Percentiles rank a stretch among this genome's conserved stretches.
Conservation (phyloP, 2,113 vertebrate genomes). For the Carlito syrichta region DNA sequence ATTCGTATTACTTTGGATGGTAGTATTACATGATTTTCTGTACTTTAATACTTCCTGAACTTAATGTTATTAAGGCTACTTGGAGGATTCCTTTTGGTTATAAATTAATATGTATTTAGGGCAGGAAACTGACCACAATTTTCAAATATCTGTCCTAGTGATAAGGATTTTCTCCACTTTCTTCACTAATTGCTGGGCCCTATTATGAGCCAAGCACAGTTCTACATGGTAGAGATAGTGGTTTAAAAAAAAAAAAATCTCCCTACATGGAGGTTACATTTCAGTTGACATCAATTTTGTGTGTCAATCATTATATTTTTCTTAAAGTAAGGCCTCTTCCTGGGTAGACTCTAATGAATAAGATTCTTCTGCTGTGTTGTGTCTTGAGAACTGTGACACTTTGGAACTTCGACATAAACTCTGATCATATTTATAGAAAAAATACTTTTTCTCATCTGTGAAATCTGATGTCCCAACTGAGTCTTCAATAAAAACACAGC, state of each 20-base stretch:
- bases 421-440: background rate
- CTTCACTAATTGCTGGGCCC: background rate
- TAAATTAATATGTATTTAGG: background rate
- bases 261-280: background rate
- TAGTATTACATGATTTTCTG: too few relatives aligned
- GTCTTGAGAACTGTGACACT: background rate
- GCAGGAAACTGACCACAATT: background rate
- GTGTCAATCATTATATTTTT: background rate
- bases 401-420: background rate
- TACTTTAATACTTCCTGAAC: background rate
- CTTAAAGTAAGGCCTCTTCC: background rate
- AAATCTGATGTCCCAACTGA: background rate
- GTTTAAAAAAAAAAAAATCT: background rate
- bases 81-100: background rate
- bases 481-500: background rate
- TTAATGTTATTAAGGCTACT: conserved; percentile 23
- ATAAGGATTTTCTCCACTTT: background rate
- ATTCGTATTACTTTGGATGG: background rate
- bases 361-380: background rate
- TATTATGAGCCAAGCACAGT: background rate
- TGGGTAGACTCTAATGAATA: background rate
- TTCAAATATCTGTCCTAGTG: background rate
- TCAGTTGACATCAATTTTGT: background rate
- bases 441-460: background rate
- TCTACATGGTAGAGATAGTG: background rate